These are phyloP conservation scores for Nothobranchius kuhntae DNA, from an alignment of 2,113 vertebrate genomes.

Conservation along the genomic window DNA sequence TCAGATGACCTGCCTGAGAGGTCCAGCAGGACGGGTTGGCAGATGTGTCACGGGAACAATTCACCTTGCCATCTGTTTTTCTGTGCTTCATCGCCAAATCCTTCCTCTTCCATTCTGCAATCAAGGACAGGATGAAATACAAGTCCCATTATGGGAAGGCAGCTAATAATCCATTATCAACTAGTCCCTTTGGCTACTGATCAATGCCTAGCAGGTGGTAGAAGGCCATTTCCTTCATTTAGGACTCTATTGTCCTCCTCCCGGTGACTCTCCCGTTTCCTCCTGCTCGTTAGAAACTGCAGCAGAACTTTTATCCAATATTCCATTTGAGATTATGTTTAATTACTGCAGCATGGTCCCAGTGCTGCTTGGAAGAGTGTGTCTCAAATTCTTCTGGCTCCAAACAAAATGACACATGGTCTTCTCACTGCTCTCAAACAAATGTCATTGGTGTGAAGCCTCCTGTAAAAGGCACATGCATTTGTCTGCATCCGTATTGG, in stretches of 20 bases:
- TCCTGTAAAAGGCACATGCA: conserved; percentile 21
- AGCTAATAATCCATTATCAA: conserved; percentile 84
- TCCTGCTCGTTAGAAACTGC: conserved; percentile 77
- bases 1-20: conserved; percentile 60
- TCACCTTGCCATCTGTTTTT: conserved; percentile 83
- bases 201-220: conserved; percentile 82
- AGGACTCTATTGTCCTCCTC: conserved; percentile 66
- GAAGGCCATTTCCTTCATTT: conserved; percentile 77
- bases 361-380: conserved; percentile 17
- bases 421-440: conserved; percentile 21
- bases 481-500: conserved; percentile 31
- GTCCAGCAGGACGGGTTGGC: conserved; percentile 65
- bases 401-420: conserved; percentile 14
- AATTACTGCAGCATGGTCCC: conserved; percentile 59
- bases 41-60: conserved; percentile 75
- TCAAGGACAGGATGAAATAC: conserved; percentile 80
- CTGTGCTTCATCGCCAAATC: conserved; percentile 64
- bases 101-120: conserved; percentile 48
- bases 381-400: conserved; percentile 29
- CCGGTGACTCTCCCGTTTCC: conserved; percentile 72
- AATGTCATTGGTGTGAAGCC: conserved; percentile 36
- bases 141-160: conserved; percentile 77
- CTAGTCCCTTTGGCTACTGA: conserved; percentile 81
- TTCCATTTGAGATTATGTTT: conserved; percentile 76
- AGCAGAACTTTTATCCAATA: conserved; percentile 69